Evolutionary conservation across 1,140 invertebrate genomes (phyloP), one percentile per base, ranked within the genome.

Genomic region (Pinna nobilis): DNA sequence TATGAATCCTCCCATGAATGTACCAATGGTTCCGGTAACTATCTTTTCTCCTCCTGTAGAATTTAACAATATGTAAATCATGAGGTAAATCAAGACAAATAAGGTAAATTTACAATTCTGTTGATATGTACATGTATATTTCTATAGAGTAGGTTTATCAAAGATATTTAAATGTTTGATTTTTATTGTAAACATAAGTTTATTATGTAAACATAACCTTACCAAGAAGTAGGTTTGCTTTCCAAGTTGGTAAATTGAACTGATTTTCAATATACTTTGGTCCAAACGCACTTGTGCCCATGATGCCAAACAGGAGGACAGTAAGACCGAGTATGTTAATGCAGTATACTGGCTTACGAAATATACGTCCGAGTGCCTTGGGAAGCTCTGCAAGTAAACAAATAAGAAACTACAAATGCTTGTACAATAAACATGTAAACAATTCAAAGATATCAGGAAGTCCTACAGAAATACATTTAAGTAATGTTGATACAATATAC

Each of bases 311-410:
- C 18, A 83, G 3, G 2, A 66, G 15, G 15, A 60, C 32, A 2
- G 65, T 25, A 1, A 66, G 33, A 13, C 47, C 51, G 2, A 49
- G 5, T 5, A 81, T 9, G 25, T 32, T 49, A 5, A 80, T 20
- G n/a, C 23, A 44, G 32, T 76, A 83, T 11, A 83, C 75, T 11
- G 75, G 75, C 7, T 47, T 64, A 44, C 44, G 50, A 0, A 81
- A 15, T 7, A 83, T 57, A 5, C 77, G 68, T 3, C 47, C 41
- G n/a, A 85, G 2, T 0, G 74, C 72, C 37, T 63, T 90, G 0
- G 94, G 96, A 88, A 97, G 96, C 76, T 74, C 81, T 83, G 93
- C 94, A 88, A 95, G 94, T 88, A 96, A 94, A 6, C 95, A 95
- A 71, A 96, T 92, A 0, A 6, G 18, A 35, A 37, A 37, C 28